Evolutionary conservation across 2,113 vertebrate genomes (phyloP).

Genomic region (Nothocercus nigrocapillus): DNA sequence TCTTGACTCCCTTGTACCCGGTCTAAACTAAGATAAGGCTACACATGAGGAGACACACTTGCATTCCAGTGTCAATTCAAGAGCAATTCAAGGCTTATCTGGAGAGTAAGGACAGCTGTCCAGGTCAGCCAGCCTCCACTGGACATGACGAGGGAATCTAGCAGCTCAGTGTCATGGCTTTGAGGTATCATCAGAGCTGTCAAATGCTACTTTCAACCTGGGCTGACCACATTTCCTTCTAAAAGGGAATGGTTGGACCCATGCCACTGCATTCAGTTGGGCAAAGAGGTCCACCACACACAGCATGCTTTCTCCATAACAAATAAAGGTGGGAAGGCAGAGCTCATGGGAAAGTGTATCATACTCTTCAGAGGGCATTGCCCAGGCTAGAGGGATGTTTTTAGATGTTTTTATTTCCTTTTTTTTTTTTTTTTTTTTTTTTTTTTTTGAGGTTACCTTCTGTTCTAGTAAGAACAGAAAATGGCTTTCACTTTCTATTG

Average conservation of each 20-base stretch:
- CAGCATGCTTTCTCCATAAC: neutral
- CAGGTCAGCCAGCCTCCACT: neutral
- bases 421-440: neutral
- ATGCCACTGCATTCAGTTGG: neutral
- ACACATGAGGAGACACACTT: neutral
- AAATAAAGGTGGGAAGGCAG: fast-evolving
- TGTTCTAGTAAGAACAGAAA: neutral
- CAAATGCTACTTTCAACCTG: neutral
- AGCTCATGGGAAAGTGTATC: fast-evolving
- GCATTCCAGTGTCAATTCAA: neutral
- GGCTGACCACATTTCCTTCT: neutral
- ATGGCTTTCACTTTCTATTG: neutral
- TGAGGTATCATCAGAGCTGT: fast-evolving
- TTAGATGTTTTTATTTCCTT: neutral
- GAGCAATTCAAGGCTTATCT: neutral
- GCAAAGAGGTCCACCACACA: neutral
- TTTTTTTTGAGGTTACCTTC: neutral
- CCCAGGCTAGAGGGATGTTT: neutral
- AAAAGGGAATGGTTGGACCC: neutral
- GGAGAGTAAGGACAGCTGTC: fast-evolving
- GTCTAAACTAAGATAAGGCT: neutral
- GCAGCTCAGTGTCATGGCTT: neutral
- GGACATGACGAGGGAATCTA: neutral
- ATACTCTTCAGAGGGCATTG: neutral
- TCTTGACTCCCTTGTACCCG: neutral